Evolutionary conservation across 1,140 invertebrate genomes (phyloP).

Genomic region (Sitobion miscanthi): DNA sequence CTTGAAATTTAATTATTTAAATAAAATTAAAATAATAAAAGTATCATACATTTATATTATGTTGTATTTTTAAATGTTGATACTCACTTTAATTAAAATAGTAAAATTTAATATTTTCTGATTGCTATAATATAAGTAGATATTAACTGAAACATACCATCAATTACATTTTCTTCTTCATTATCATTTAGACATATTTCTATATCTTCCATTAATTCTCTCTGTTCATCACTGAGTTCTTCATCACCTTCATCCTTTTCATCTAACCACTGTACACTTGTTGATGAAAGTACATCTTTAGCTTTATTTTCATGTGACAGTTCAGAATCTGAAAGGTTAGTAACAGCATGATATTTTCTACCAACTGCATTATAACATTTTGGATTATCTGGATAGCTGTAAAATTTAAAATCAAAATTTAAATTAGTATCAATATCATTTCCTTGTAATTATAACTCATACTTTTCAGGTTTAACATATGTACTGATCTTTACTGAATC

Average conservation of each 20-base stretch:
- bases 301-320: conserved; percentile 1
- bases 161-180: no score
- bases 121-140: no score
- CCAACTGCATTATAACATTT: conserved; percentile 69
- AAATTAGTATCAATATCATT: conserved; percentile 91
- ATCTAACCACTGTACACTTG: background rate
- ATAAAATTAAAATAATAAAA: no score
- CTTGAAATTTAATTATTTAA: no score
- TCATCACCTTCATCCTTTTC: conserved; percentile 27
- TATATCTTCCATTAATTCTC: conserved; percentile 79
- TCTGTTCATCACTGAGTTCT: conserved; percentile 71
- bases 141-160: no score
- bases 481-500: conserved; percentile 97
- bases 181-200: no score
- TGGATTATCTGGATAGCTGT: conserved; percentile 67
- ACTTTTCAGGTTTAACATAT: conserved; percentile 89
- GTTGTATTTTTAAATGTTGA: no score
- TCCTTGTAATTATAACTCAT: conserved; percentile 79
- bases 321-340: conserved; percentile 64
- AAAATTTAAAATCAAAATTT: background rate
- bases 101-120: no score
- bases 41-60: no score
- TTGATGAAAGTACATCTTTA: conserved; percentile 63
- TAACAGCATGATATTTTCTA: conserved; percentile 66
- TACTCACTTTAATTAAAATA: no score